phyloP scores from a whole-genome alignment of 1,140 invertebrate genomes.

The Drosophila suzukii region DNA sequence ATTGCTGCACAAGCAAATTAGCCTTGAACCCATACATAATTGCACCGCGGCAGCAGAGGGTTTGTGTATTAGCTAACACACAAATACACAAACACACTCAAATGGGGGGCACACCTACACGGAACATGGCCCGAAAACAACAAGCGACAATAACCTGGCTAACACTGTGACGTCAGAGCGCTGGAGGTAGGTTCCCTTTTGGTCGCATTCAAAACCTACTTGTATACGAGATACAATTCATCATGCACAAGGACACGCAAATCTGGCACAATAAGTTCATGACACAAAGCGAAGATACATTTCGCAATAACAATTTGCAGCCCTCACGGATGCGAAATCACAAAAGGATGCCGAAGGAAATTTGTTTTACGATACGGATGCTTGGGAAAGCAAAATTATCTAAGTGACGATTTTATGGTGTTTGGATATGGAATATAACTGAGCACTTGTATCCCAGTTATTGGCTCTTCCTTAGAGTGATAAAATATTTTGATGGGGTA shows the following conservation, averaged over 20 bases:
- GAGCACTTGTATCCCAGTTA: background rate
- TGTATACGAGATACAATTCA: conserved; percentile 28
- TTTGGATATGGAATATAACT: background rate
- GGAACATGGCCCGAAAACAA: conserved; percentile 12
- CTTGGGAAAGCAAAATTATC: conserved; percentile 13
- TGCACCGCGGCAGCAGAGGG: conserved; percentile 62
- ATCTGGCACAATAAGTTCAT: conserved; percentile 49
- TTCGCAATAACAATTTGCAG: conserved; percentile 34
- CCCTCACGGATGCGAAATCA: conserved; percentile 11
- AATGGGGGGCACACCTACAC: background rate
- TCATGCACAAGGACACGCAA: conserved; percentile 43
- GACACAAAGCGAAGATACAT: conserved; percentile 29
- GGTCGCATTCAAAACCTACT: conserved; percentile 25
- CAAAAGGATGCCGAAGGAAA: conserved; percentile 1
- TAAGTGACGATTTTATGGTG: conserved; percentile 6
- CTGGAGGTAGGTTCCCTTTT: conserved; percentile 12
- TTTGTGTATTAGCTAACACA: conserved; percentile 63
- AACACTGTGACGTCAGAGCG: conserved; percentile 53
- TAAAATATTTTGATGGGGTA: background rate
- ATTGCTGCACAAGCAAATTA: conserved; percentile 73
- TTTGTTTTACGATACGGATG: conserved; percentile 8
- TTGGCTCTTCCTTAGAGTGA: background rate
- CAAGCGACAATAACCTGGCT: conserved; percentile 34
- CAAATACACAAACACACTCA: conserved; percentile 1
- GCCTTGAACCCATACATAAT: conserved; percentile 79